phyloP scores from a whole-genome alignment of 2,888 invertebrate species.

The Leptopilina myrica region DNA sequence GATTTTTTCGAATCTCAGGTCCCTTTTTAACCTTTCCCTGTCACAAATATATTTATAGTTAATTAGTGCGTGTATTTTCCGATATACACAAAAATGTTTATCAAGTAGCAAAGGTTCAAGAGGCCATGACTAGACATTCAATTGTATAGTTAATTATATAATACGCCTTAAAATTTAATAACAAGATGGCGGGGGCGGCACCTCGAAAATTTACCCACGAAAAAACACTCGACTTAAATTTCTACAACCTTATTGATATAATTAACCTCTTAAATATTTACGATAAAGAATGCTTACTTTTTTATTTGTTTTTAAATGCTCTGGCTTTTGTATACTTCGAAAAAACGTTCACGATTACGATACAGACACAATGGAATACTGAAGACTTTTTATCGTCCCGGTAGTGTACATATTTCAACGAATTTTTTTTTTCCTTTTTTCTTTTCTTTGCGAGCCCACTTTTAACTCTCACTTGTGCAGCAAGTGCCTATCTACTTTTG shows the following conservation, averaged over 20 bases:
- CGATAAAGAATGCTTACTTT: conserved; percentile 42
- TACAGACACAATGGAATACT: conserved; percentile 72
- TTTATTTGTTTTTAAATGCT: conserved; percentile 39
- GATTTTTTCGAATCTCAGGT: too few species aligned
- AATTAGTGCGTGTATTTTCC: conserved; percentile 39
- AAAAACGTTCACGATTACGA: conserved; percentile 68
- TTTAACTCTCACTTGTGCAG: conserved; percentile 39
- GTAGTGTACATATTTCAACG: conserved; percentile 33
- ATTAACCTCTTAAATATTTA: conserved; percentile 47
- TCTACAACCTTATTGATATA: conserved; percentile 49
- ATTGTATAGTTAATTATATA: conserved; percentile 65
- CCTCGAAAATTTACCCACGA: conserved; percentile 71
- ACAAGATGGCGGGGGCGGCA: conserved; percentile 76
- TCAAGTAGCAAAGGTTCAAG: conserved; percentile 72
- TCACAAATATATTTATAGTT: neutral
- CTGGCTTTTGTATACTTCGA: conserved; percentile 47
- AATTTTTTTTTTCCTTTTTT: conserved; percentile 18
- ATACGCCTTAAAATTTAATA: conserved; percentile 72
- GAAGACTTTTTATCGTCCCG: conserved; percentile 61
- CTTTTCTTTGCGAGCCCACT: neutral
- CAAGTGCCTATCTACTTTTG: conserved; percentile 39
- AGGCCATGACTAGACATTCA: conserved; percentile 77
- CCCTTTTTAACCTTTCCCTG: too few species aligned
- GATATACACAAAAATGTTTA: conserved; percentile 39
- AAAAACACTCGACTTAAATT: conserved; percentile 69